Evolutionary conservation across 2,113 vertebrate species (phyloP).

Genomic region (Trichechus manatus): DNA sequence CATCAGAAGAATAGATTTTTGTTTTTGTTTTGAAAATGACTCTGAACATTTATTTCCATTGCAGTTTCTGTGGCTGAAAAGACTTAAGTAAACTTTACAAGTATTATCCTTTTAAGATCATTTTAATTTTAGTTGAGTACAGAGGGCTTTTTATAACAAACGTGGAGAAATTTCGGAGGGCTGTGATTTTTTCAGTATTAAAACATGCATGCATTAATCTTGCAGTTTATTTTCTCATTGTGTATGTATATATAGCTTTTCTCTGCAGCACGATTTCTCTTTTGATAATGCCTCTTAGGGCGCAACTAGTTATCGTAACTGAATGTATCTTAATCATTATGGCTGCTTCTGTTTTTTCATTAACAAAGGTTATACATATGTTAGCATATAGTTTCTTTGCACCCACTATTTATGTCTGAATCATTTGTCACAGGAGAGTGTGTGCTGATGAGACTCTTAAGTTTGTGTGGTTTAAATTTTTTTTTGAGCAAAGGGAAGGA

Average conservation of each 20-base stretch:
- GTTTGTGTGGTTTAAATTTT: conserved; percentile 80
- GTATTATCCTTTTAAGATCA: conserved; percentile 90
- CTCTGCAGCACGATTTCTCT: conserved; percentile 89
- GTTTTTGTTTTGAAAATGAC: conserved; percentile 88
- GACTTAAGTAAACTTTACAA: conserved; percentile 89
- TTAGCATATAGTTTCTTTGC: conserved; percentile 90
- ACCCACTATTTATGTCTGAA: conserved; percentile 91
- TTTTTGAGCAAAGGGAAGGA: conserved; percentile 76
- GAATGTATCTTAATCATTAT: conserved; percentile 92
- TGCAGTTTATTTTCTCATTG: conserved; percentile 89
- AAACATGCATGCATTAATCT: conserved; percentile 91
- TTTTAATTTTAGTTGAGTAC: conserved; percentile 91
- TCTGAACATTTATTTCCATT: conserved; percentile 90
- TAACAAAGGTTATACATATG: conserved; percentile 88
- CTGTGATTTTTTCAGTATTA: conserved; percentile 90
- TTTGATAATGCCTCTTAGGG: conserved; percentile 86
- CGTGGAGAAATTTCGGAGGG: conserved; percentile 87
- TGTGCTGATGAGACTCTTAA: conserved; percentile 85
- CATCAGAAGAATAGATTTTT: conserved; percentile 89
- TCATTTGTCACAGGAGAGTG: conserved; percentile 88
- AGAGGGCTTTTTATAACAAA: conserved; percentile 91
- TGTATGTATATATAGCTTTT: conserved; percentile 88
- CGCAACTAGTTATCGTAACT: conserved; percentile 89
- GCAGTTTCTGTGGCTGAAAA: conserved; percentile 89
- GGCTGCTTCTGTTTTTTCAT: conserved; percentile 89